Evolutionary conservation across 1,140 invertebrate species (phyloP).

Genomic region (Agrilus planipennis): DNA sequence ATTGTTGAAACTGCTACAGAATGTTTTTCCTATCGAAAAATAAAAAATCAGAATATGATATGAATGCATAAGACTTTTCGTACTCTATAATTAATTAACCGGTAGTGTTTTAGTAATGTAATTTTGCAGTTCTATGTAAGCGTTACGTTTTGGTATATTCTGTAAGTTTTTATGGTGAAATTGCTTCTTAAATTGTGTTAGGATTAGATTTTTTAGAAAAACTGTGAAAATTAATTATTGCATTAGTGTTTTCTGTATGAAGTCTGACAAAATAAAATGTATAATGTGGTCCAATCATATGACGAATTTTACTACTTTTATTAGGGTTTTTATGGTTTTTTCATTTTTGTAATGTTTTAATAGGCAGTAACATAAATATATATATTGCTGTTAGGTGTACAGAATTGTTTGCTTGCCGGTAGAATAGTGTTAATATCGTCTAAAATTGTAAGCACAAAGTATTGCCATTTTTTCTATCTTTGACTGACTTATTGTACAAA

Average conservation of each 20-base stretch:
- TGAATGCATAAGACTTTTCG: too few relatives aligned
- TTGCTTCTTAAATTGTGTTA: background rate
- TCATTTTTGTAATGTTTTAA: too few relatives aligned
- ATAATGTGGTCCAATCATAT: constrained; percentile 4
- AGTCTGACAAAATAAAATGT: background rate
- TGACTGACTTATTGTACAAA: background rate
- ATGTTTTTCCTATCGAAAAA: too few relatives aligned
- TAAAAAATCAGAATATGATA: too few relatives aligned
- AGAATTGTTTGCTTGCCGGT: constrained; percentile 1
- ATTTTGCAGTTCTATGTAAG: background rate
- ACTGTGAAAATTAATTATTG: background rate
- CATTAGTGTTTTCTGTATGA: background rate
- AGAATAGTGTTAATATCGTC: background rate
- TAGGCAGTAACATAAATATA: background rate
- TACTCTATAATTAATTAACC: too few relatives aligned
- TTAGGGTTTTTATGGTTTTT: constrained; percentile 6
- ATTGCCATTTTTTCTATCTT: constrained; percentile 1
- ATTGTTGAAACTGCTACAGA: too few relatives aligned
- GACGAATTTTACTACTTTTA: constrained; percentile 6
- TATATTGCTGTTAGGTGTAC: background rate
- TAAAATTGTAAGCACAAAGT: constrained; percentile 1
- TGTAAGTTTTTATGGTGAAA: background rate
- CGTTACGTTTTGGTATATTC: background rate
- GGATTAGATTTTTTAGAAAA: background rate
- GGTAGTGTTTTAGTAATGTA: background rate